Percentiles rank a stretch among this genome's conserved stretches.
Evolutionary conservation across 2,888 invertebrate species (phyloP).

Genomic region (Trachelus troglodyta): DNA sequence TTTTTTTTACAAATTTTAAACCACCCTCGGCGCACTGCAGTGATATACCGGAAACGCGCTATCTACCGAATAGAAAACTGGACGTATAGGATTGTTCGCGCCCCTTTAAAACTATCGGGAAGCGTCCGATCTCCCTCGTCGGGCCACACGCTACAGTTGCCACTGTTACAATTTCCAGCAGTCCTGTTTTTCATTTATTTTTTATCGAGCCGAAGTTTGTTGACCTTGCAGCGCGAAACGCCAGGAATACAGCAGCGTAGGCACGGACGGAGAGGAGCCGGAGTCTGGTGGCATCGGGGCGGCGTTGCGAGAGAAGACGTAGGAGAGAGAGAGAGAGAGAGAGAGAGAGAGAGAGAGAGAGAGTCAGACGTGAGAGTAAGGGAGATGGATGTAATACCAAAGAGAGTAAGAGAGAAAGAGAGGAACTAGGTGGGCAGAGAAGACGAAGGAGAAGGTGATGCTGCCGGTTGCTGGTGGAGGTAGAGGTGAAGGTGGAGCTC

Average conservation of each 20-base stretch:
- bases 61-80: too few relatives aligned
- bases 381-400: too few relatives aligned
- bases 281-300: slow-evolving; percentile 17
- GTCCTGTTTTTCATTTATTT: slow-evolving; percentile 48
- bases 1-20: too few relatives aligned
- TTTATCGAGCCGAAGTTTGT: slow-evolving; percentile 55
- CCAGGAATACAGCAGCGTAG: slow-evolving; percentile 51
- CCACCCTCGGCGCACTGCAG: too few relatives aligned
- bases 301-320: slow-evolving; percentile 2
- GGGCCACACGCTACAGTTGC: slow-evolving; percentile 30
- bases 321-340: neutral
- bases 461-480: too few relatives aligned
- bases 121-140: slow-evolving; percentile 36
- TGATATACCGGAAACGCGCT: too few relatives aligned
- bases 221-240: slow-evolving; percentile 55
- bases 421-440: too few relatives aligned
- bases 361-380: too few relatives aligned
- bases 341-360: neutral
- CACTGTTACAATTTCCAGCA: slow-evolving; percentile 54
- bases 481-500: too few relatives aligned
- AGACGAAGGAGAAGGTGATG: too few relatives aligned
- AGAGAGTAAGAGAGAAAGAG: neutral
- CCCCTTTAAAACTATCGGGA: slow-evolving; percentile 45
- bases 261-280: slow-evolving; percentile 38
- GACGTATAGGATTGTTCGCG: slow-evolving; percentile 16